Evolutionary conservation across 2,113 vertebrate species (phyloP).

Genomic region (Lagenorhynchus albirostris): DNA sequence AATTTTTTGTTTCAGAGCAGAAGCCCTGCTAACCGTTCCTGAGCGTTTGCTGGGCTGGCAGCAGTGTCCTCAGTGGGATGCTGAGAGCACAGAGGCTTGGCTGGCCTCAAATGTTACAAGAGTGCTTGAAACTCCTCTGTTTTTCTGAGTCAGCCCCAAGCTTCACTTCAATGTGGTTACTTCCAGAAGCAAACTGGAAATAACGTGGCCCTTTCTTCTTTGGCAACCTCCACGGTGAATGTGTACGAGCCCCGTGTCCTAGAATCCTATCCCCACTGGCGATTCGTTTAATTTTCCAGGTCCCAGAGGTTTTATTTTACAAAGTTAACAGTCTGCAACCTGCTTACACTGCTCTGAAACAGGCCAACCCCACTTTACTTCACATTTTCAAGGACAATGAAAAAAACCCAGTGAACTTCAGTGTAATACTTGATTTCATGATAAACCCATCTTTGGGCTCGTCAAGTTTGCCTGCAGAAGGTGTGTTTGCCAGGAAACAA

Average conservation of each 20-base stretch:
- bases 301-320: neutral
- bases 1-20: rapidly evolving
- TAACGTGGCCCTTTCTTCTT: neutral
- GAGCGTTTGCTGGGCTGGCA: neutral
- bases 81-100: neutral
- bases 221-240: rapidly evolving
- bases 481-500: neutral
- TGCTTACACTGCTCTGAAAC: neutral
- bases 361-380: too few relatives aligned
- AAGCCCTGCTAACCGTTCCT: rapidly evolving
- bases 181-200: neutral
- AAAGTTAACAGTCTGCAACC: neutral
- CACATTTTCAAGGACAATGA: neutral
- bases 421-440: neutral
- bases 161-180: neutral
- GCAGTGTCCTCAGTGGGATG: rapidly evolving
- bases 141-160: neutral
- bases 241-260: rapidly evolving
- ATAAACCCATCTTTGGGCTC: neutral
- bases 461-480: neutral
- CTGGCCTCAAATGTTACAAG: neutral
- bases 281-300: neutral
- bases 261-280: neutral
- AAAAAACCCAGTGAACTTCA: neutral
- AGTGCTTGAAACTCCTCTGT: neutral